phyloP scores from a whole-genome alignment of 2,797 vertebrate genomes.

The Scolopax rusticola region DNA sequence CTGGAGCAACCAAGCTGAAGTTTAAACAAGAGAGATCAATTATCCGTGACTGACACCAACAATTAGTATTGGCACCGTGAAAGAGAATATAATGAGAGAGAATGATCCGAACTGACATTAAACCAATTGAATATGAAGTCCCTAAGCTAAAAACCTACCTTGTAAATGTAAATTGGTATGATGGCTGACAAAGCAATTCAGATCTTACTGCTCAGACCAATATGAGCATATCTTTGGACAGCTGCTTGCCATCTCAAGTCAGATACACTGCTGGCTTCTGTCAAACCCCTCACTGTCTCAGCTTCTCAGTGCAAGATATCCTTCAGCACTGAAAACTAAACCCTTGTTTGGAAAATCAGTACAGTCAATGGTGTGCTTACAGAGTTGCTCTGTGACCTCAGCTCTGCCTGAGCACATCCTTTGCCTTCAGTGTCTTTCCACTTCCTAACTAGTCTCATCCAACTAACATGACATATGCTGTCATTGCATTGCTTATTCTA shows the following conservation, averaged over 20 bases:
- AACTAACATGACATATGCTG: not conserved
- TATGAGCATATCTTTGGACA: not conserved
- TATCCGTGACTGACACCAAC: not conserved
- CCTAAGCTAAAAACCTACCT: not conserved
- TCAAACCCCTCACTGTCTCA: not conserved
- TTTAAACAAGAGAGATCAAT: not conserved
- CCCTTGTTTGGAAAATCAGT: not conserved
- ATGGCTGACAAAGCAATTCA: slow-evolving; percentile 15
- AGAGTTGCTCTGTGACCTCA: not conserved
- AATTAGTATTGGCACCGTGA: not conserved
- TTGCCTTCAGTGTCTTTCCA: not conserved
- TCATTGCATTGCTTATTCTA: not conserved
- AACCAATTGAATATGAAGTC: slow-evolving; percentile 3
- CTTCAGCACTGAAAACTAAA: not conserved
- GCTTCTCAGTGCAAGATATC: not conserved
- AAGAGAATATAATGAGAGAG: not conserved
- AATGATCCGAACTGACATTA: not conserved
- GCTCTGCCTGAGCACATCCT: not conserved
- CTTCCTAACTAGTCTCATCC: not conserved
- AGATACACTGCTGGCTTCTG: not conserved
- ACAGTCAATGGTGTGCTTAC: not conserved
- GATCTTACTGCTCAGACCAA: not conserved
- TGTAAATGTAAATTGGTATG: not conserved
- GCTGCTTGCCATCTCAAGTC: not conserved
- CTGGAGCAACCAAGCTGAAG: not conserved